Percentiles rank a stretch among this genome's conserved stretches.
phyloP scores from a whole-genome alignment of 1,140 invertebrate species.

The Drosophila sulfurigaster region DNA sequence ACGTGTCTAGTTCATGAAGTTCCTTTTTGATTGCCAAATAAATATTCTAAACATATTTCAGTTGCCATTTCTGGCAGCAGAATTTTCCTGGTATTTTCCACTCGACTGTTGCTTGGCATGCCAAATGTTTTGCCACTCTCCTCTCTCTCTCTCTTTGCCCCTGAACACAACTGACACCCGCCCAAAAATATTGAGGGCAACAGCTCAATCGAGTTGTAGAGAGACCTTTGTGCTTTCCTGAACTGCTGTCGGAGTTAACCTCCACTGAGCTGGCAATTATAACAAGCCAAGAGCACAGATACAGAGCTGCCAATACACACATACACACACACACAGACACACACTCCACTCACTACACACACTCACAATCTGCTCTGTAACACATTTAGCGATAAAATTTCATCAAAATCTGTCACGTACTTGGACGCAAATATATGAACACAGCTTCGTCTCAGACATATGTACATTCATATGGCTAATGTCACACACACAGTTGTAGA shows the following conservation, averaged over 20 bases:
- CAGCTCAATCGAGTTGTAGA: conserved; percentile 21
- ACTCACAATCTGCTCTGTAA: not conserved
- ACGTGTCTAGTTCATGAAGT: not conserved
- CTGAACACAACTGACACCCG: not conserved
- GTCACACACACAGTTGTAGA: not conserved
- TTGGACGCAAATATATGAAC: conserved; percentile 20
- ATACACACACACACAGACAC: conserved; percentile 42
- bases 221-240: too few species aligned
- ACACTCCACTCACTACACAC: not conserved
- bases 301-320: conserved; percentile 12
- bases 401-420: conserved; percentile 78
- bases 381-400: conserved; percentile 59
- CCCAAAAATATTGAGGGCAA: not conserved
- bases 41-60: conserved; percentile 24
- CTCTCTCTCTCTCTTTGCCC: not conserved
- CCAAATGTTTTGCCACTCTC: conserved; percentile 6
- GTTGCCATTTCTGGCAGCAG: conserved; percentile 1
- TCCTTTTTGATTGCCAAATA: conserved; percentile 10
- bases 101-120: conserved; percentile 12
- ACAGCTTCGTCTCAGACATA: not conserved
- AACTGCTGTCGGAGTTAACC: not conserved
- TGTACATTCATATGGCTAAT: conserved; percentile 2
- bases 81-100: conserved; percentile 25
- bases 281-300: conserved; percentile 47
- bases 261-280: conserved; percentile 55